These are phyloP conservation scores for Crotalus viridis DNA, from an alignment of 2,113 vertebrate genomes.

Conservation along the genomic window DNA sequence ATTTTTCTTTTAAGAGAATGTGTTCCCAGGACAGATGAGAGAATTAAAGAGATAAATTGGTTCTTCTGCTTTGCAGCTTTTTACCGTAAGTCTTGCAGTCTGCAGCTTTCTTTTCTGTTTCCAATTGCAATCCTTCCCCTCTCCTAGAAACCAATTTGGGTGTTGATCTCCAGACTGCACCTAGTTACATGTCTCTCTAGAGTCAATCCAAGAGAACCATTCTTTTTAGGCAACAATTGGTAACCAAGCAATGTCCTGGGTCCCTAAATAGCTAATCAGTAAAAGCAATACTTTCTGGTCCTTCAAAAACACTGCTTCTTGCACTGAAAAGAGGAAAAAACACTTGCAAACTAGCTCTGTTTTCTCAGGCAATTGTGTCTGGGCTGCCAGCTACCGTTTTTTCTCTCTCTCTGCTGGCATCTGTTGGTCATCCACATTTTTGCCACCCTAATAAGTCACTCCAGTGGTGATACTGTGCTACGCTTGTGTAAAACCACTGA, in stretches of 20 bases:
- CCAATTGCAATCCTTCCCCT: neutral
- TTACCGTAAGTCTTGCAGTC: neutral
- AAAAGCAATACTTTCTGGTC: neutral
- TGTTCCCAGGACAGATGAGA: neutral
- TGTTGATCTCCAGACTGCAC: too few species aligned
- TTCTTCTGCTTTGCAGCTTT: neutral
- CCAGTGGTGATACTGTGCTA: accelerated
- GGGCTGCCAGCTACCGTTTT: neutral
- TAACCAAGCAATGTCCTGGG: neutral
- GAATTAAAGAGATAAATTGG: neutral
- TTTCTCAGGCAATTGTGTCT: neutral
- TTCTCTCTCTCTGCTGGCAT: neutral
- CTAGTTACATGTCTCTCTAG: neutral
- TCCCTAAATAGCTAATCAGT: neutral
- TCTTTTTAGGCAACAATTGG: neutral
- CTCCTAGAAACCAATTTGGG: neutral
- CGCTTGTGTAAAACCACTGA: accelerated
- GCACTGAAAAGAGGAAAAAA: neutral
- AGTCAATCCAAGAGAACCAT: neutral
- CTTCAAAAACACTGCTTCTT: neutral
- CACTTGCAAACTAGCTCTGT: neutral
- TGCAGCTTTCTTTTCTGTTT: neutral
- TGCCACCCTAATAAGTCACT: neutral
- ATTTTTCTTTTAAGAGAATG: neutral
- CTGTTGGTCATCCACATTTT: neutral